Evolutionary conservation across 2,888 invertebrate species (phyloP).

Genomic region (Mycogona germanica): DNA sequence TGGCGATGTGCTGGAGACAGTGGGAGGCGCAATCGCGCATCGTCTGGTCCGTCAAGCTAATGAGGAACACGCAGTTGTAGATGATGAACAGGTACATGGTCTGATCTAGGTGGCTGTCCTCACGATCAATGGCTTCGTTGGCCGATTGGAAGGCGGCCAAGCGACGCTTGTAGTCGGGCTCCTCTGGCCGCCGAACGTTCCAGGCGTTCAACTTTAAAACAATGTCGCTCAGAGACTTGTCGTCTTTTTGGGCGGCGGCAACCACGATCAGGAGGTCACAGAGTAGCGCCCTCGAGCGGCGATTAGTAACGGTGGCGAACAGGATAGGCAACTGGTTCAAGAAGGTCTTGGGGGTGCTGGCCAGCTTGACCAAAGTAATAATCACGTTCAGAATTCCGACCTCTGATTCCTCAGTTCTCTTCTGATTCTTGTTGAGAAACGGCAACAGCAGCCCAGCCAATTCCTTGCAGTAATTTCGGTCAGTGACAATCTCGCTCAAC

Average conservation of each 20-base stretch:
- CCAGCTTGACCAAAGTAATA: too few species aligned
- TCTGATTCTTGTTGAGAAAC: slow-evolving; percentile 8
- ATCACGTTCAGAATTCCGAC: not conserved
- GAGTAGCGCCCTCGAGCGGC: slow-evolving; percentile 50
- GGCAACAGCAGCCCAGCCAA: slow-evolving; percentile 11
- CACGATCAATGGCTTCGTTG: slow-evolving; percentile 38
- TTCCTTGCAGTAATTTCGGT: slow-evolving; percentile 1
- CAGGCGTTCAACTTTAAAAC: slow-evolving; percentile 61
- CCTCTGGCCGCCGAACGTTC: slow-evolving; percentile 79
- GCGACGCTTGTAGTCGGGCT: slow-evolving; percentile 77
- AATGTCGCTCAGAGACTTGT: too few species aligned
- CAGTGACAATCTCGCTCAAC: slow-evolving; percentile 16
- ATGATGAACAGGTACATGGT: slow-evolving; percentile 53
- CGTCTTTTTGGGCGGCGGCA: too few species aligned
- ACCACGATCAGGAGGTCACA: slow-evolving; percentile 49
- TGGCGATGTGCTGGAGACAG: slow-evolving; percentile 55
- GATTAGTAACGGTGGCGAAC: slow-evolving; percentile 3
- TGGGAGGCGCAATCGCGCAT: slow-evolving; percentile 63
- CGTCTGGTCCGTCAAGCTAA: slow-evolving; percentile 65
- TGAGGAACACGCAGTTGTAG: slow-evolving; percentile 52
- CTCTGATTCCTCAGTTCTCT: not conserved
- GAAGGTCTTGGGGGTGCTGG: slow-evolving; percentile 59
- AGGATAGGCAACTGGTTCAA: slow-evolving; percentile 44
- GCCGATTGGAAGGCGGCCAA: slow-evolving; percentile 63
- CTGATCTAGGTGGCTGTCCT: slow-evolving; percentile 48